A percentile compares a stretch with the other conserved stretches of the same genome.
Evolutionary conservation across 2,797 vertebrate species (phyloP).

Genomic region (Crossoptilon crossoptilon): DNA sequence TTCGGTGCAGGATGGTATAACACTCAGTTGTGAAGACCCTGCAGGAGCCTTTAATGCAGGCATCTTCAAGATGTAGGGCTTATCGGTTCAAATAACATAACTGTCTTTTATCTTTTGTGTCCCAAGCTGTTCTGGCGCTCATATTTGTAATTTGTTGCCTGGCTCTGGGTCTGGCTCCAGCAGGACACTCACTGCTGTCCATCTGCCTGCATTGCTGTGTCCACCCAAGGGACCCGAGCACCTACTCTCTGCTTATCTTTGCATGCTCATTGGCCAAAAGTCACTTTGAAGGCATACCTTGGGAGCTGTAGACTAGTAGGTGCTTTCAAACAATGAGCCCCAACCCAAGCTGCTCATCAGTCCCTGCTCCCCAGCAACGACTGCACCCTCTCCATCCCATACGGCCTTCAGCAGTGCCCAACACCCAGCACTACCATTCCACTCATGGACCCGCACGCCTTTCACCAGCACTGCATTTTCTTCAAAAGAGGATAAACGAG

Average conservation of each 20-base stretch:
- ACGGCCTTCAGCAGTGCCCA: not conserved
- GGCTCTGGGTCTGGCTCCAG: conserved; percentile 37
- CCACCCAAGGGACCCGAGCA: not conserved
- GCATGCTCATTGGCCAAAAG: conserved; percentile 50
- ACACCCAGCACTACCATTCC: not conserved
- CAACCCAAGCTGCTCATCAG: conserved; percentile 3
- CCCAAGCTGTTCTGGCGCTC: conserved; percentile 53
- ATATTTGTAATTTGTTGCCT: conserved; percentile 46
- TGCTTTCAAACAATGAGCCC: not conserved
- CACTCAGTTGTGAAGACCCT: conserved; percentile 23
- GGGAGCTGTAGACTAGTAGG: not conserved
- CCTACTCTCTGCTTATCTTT: conserved; percentile 34
- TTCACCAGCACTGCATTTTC: not conserved
- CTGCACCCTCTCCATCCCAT: not conserved
- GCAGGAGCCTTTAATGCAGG: conserved; percentile 45
- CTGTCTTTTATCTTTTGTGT: conserved; percentile 39
- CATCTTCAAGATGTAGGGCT: not conserved
- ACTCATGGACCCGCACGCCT: rapidly evolving
- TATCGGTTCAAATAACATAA: conserved; percentile 55
- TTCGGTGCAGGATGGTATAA: not conserved
- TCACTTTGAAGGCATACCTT: conserved; percentile 18
- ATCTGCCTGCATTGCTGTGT: conserved; percentile 27
- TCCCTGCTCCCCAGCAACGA: not conserved
- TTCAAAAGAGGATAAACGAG: not conserved
- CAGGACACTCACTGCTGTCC: not conserved